Evolutionary conservation across 2,797 vertebrate genomes (phyloP), one percentile per base, ranked within the genome.

Genomic region (Eutrigla gurnardus): DNA sequence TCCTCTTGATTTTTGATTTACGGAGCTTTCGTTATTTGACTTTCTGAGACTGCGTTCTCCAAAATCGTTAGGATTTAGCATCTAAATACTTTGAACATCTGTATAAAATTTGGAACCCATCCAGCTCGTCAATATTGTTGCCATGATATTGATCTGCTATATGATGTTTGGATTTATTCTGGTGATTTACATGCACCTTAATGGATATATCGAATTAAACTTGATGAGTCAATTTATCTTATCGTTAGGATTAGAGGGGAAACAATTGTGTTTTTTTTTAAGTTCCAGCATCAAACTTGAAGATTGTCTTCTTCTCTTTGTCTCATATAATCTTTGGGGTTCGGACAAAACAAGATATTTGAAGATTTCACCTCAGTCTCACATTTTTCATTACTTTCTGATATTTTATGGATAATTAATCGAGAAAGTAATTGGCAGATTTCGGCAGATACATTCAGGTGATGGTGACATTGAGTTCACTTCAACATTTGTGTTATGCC

Each of bases 401-500:
- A 3, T 33, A 70, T 42, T 70, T 45, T 63, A 64, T 3, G 14
- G 12, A 61, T 33, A 60, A 14, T 4, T 11, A 7, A 40, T 73
- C 0, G 2, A 11, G 14, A 52, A 50, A 70, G 72, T 10, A 50
- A 54, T n/a, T 11, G 8, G 13, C 40, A 57, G 11, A 70, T 63
- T 11, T 10, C 50, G 15, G 25, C 59, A 10, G 7, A 3, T 72
- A 25, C 4, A 2, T 70, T 60, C 62, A 81, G 65, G 64, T 80
- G 67, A 68, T 55, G 58, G 17, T 65, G 50, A 43, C 9, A 53
- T 64, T 61, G 7, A 46, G 50, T 35, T 80, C 47, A 81, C 14
- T 3, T 62, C 72, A 79, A 50, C 55, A 47, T 40, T 25, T 15
- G 53, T 68, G 70, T 88, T 86, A 70, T 47, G 50, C 69, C 69